Evolutionary conservation across 2,113 vertebrate genomes (phyloP), one percentile per base, ranked within the genome.

Genomic region (Ictalurus punctatus): DNA sequence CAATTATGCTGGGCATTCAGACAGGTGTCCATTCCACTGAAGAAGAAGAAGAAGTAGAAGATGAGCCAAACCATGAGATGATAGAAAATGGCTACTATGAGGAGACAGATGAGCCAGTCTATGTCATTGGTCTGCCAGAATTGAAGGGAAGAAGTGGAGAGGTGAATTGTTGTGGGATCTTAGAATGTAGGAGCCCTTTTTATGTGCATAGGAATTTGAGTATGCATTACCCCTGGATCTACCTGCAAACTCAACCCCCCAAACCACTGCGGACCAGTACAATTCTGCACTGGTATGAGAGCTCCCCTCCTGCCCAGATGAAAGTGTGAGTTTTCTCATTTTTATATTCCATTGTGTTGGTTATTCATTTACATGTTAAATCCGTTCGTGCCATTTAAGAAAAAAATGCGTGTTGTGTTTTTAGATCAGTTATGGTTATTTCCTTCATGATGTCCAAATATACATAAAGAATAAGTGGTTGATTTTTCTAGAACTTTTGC

Each of bases 81-180:
- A 96, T 99, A 71, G 97, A 99, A 94, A 99, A 99, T 1, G 98
- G 98, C 76, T 99, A 97, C 94, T 98, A 98, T 2, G 98, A 99
- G 93, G 98, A 99, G 94, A 93, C 96, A 0, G 97, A 97, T 12
- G 94, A 95, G 34, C 92, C 93, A 2, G 91, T 93, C 87, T 92
- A 95, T 92, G 93, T 96, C 83, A 97, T 96, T 84, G 96, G 95
- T 9, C 92, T 95, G 59, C 86, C 93, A 14, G 94, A 95, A 88
- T 94, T 94, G 83, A 94, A 92, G 83, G 91, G 17, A 37, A 40
- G 78, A n/a, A 90, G 88, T 90, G 92, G 61, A 25, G 80, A 93
- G 76, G 92, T 56, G 81, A 94, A 90, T 89, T 91, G 80, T 16
- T 67, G 92, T 25, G 91, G 89, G 65, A 92, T 85, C 58, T 90